Evolutionary conservation across 2,113 vertebrate genomes (phyloP).

Genomic region (Mustelus asterias): DNA sequence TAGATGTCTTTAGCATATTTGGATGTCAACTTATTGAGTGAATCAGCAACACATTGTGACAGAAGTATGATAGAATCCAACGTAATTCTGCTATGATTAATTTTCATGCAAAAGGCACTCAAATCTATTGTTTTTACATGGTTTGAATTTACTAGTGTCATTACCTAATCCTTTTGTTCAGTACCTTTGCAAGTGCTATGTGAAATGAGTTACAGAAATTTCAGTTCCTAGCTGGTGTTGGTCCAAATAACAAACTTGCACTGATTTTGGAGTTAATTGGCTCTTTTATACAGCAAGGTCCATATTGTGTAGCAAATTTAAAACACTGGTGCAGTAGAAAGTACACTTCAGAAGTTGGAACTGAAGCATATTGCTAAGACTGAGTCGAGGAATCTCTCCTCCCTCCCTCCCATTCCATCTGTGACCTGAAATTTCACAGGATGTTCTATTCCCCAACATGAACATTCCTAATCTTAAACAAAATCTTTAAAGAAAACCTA

Average conservation of each 20-base stretch:
- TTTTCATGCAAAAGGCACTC: neutral
- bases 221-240: neutral
- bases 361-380: neutral
- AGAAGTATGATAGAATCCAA: neutral
- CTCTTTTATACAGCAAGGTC: neutral
- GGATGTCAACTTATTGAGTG: neutral
- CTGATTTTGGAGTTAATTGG: neutral
- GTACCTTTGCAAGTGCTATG: neutral
- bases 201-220: neutral
- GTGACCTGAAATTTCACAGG: neutral
- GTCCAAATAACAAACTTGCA: neutral
- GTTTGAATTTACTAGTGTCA: neutral
- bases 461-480: neutral
- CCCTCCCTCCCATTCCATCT: neutral
- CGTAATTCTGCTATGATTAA: neutral
- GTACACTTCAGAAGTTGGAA: neutral
- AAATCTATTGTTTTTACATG: neutral
- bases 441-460: neutral
- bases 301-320: neutral
- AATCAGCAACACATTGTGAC: neutral
- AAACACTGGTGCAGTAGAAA: neutral
- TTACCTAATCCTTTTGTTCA: neutral
- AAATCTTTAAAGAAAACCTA: neutral
- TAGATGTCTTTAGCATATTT: neutral
- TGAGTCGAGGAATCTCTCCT: neutral